A percentile compares a stretch with the other conserved stretches of the same genome.
Evolutionary conservation across 1,140 invertebrate genomes (phyloP).

Genomic region (Ceratitis capitata): DNA sequence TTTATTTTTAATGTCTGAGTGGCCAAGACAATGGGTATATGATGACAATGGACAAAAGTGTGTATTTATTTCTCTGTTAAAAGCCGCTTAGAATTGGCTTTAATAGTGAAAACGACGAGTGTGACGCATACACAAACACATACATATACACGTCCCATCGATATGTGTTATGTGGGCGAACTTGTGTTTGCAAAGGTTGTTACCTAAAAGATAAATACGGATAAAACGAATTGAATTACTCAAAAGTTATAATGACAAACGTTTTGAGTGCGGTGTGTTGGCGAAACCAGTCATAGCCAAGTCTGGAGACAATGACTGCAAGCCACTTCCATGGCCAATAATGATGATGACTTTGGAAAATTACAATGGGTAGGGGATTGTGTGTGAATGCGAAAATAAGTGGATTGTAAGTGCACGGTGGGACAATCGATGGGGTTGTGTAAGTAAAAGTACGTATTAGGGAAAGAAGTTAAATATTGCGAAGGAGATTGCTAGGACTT

Average conservation of each 20-base stretch:
- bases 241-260: conserved; percentile 27
- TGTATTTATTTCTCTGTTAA: not conserved
- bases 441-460: too few relatives aligned
- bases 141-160: not conserved
- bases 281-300: not conserved
- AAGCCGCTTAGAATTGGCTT: not conserved
- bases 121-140: not conserved
- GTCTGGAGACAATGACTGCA: not conserved
- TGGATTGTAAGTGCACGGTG: not conserved
- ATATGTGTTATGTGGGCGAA: not conserved
- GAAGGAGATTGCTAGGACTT: too few relatives aligned
- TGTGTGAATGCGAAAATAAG: not conserved
- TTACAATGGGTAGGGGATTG: not conserved
- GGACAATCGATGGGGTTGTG: too few relatives aligned
- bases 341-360: conserved; percentile 22
- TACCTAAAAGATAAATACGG: conserved; percentile 11
- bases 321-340: not conserved
- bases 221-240: conserved; percentile 29
- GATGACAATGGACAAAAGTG: not conserved
- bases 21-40: not conserved
- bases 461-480: too few relatives aligned
- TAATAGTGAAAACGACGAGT: not conserved
- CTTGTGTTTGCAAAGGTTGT: conserved; percentile 12
- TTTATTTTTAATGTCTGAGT: not conserved
- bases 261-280: not conserved